Percentiles rank a stretch among this genome's conserved stretches.
These are phyloP conservation scores for Microtus oregoni DNA, from an alignment of 2,113 vertebrate genomes.

Conservation along the genomic window DNA sequence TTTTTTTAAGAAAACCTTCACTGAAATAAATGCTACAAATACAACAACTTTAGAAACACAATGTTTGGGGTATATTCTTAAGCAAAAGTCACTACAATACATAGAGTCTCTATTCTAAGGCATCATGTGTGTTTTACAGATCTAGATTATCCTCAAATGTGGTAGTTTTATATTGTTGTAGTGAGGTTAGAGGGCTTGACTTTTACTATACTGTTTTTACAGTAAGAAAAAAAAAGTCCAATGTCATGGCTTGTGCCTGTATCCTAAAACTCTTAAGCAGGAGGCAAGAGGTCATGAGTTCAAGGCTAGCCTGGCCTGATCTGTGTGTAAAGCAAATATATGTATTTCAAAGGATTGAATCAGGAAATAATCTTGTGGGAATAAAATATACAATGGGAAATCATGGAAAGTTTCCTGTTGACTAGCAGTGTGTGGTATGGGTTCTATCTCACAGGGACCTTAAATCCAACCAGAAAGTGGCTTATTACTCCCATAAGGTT, in stretches of 20 bases:
- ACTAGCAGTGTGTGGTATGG: too few species aligned
- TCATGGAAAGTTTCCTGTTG: not conserved
- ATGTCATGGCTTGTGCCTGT: not conserved
- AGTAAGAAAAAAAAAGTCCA: constrained; percentile 18
- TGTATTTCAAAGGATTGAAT: constrained; percentile 10
- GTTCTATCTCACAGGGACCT: too few species aligned
- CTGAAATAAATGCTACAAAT: not conserved
- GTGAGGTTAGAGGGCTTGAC: not conserved
- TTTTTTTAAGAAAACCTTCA: not conserved
- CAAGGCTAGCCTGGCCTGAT: not conserved
- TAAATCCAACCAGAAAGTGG: too few species aligned
- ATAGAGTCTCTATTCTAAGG: not conserved
- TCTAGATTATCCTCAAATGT: not conserved
- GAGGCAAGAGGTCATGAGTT: not conserved
- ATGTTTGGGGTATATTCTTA: not conserved
- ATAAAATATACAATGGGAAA: not conserved
- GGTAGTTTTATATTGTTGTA: not conserved
- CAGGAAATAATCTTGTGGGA: not conserved
- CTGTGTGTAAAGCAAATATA: not conserved
- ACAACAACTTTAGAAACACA: constrained; percentile 31
- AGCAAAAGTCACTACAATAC: constrained; percentile 34
- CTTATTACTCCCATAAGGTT: too few species aligned
- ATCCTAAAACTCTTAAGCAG: not conserved
- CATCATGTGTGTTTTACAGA: not conserved
- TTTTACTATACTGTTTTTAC: constrained; percentile 30